These are phyloP conservation scores for Cryptops parisi DNA, from an alignment of 2,888 invertebrate species.

Conservation along the genomic window DNA sequence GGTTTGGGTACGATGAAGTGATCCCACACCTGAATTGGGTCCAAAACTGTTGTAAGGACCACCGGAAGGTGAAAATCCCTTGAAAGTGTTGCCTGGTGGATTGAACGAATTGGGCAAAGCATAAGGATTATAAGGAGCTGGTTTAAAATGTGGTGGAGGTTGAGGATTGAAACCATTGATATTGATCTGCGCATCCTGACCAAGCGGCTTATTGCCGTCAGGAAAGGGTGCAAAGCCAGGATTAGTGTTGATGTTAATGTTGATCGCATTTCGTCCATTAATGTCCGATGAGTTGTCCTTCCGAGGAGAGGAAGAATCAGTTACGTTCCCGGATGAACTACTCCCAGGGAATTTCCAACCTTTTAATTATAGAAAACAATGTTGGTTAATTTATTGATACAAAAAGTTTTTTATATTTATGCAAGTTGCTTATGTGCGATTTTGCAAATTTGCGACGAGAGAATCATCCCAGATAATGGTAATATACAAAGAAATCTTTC, in stretches of 20 bases:
- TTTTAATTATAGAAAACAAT: no score
- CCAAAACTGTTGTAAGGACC: not conserved
- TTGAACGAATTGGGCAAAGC: not conserved
- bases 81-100: not conserved
- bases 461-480: no score
- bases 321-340: not conserved
- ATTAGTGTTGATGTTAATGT: conserved; percentile 7
- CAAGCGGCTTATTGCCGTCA: not conserved
- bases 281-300: conserved; percentile 1
- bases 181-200: not conserved
- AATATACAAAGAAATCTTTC: no score
- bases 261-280: conserved; percentile 5
- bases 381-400: no score
- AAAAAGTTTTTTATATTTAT: not conserved
- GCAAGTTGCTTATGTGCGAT: no score
- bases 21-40: not conserved
- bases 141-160: not conserved
- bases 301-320: not conserved
- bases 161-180: conserved; percentile 1
- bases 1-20: no score
- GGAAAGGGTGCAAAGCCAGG: not conserved
- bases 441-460: not conserved
- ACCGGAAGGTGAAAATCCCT: not conserved
- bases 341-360: conserved; percentile 10
- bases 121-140: not conserved